Evolutionary conservation across 35 echinoderm and acorn worm species (phyloP), one percentile per base, ranked within the genome.

Genomic region (Apostichopus japonicus): DNA sequence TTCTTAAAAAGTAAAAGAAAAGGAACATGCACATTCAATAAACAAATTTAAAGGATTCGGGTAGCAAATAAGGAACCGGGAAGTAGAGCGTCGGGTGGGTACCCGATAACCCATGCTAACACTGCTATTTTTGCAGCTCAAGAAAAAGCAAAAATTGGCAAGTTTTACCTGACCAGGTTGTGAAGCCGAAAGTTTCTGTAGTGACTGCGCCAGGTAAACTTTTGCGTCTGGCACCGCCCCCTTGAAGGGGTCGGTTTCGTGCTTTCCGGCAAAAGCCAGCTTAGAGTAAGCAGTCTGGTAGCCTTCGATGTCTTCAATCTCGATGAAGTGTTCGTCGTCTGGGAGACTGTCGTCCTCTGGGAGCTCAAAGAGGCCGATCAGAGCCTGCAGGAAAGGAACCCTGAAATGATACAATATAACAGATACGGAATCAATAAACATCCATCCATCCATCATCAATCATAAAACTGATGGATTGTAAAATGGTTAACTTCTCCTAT

Each of bases 271-370:
- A 65, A 96, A 94, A 1, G 93, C 93, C 14, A 99, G 83, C 93
- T 99, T 93, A 0, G 97, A 96, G 87, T 96, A 99, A 6, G 97
- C 94, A 0, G 95, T 92, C 88, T 96, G 95, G 93, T 99, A 99
- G 14, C 95, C 95, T 1, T 93, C 95, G 15, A 93, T 96, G 88
- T 99, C 97, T 58, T 99, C 97, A 6, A 99, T 94, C 92, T 99
- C 97, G 52, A 99, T 99, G 87, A 99, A 99, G 84, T 99, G 97
- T 80, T 99, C 97, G 56, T 99, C 97, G 55, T 99, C 97, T 15
- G 97, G 97, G 5, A 95, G n/a, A 65, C 84, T 86, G 86, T 99
- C 97, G 58, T 99, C 97, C 55, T 99, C 97, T 6, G 95, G 93
- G 1, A 99, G 93, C 72, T 99, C 97, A 94, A 99, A 98, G n/a